Evolutionary conservation across 1,140 invertebrate species (phyloP).

Genomic region (Stegodyphus dumicola): DNA sequence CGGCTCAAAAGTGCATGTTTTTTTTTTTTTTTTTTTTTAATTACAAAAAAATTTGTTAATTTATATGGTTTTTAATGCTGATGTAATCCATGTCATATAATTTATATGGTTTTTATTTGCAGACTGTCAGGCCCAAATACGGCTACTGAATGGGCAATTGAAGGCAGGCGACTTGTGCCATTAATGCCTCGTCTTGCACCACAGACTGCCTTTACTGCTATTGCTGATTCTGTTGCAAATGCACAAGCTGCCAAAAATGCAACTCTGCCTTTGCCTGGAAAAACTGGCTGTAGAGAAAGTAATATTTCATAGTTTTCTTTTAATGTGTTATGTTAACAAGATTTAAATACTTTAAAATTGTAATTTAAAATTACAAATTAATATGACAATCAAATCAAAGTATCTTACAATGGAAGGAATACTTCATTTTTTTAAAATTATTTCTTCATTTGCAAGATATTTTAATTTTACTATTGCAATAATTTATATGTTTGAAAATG

Average conservation of each 20-base stretch:
- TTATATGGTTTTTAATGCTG: too few species aligned
- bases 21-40: too few species aligned
- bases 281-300: constrained; percentile 62
- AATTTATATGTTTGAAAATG: too few species aligned
- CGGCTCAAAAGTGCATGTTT: too few species aligned
- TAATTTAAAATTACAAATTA: too few species aligned
- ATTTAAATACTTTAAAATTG: too few species aligned
- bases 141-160: constrained; percentile 84
- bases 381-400: neutral
- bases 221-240: constrained; percentile 79
- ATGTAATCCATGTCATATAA: neutral
- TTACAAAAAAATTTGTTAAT: too few species aligned
- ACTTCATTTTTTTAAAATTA: too few species aligned
- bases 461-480: too few species aligned
- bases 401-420: neutral
- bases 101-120: neutral
- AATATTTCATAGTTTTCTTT: neutral
- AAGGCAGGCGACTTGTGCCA: constrained; percentile 84
- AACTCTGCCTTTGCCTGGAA: constrained; percentile 67
- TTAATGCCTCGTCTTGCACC: constrained; percentile 83
- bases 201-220: constrained; percentile 83
- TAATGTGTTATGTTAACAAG: neutral
- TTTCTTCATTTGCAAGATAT: too few species aligned
- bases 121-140: constrained; percentile 85
- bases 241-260: constrained; percentile 71